Evolutionary conservation across 2,797 vertebrate genomes (phyloP).

Genomic region (Pipistrellus nathusii): DNA sequence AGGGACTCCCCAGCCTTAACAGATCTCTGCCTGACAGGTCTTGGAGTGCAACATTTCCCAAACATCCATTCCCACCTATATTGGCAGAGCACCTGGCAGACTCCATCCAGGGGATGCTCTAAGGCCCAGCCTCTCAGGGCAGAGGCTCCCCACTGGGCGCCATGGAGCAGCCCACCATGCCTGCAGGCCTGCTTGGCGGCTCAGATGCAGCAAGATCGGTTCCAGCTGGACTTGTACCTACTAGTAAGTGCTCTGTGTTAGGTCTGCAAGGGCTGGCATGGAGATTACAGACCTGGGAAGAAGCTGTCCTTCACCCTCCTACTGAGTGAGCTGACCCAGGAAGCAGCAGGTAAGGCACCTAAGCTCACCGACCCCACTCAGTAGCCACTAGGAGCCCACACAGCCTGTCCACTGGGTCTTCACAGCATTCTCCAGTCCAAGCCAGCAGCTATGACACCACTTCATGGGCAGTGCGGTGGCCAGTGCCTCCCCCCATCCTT

Average conservation of each 20-base stretch:
- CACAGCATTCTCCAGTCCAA: background rate
- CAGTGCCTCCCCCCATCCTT: no score
- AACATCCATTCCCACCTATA: background rate
- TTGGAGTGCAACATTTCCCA: background rate
- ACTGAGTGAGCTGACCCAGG: background rate
- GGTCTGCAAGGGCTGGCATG: rapidly evolving
- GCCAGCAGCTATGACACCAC: background rate
- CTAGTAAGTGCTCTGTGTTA: background rate
- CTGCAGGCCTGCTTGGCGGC: background rate
- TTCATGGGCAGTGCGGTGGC: background rate
- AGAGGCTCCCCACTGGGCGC: no score
- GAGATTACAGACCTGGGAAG: background rate
- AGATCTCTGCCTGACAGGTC: background rate
- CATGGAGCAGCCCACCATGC: rapidly evolving
- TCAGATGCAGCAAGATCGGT: background rate
- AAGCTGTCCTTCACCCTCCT: background rate
- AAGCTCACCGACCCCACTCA: rapidly evolving
- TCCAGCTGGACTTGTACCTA: background rate
- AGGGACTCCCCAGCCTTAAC: background rate
- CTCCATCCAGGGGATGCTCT: background rate
- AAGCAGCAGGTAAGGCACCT: background rate
- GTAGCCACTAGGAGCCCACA: background rate
- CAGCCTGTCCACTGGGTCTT: background rate
- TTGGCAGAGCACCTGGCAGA: background rate
- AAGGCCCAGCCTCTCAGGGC: background rate